A percentile compares a stretch with the other conserved stretches of the same genome.
These are phyloP conservation scores for Hozukius guyotensis DNA, from an alignment of 2,797 vertebrate species.

Conservation along the genomic window DNA sequence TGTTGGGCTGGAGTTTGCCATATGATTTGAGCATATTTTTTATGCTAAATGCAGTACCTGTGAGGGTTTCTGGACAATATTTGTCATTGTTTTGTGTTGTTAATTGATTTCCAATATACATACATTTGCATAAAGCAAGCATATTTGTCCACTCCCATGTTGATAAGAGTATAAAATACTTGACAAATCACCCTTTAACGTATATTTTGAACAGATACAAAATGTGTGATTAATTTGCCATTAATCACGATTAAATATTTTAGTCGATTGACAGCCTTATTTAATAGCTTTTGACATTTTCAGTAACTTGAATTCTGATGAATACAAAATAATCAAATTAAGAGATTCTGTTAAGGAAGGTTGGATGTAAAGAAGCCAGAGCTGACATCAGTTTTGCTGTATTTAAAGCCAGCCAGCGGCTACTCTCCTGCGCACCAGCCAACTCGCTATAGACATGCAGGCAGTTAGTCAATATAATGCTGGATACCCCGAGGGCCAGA, in stretches of 20 bases:
- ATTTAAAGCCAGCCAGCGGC: not conserved
- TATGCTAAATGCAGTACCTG: too few relatives aligned
- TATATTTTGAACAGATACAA: too few relatives aligned
- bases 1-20: not conserved
- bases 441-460: constrained; percentile 21
- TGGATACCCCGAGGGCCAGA: constrained; percentile 48
- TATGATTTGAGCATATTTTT: not conserved
- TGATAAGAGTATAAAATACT: too few relatives aligned
- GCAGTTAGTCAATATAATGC: constrained; percentile 56
- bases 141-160: too few relatives aligned
- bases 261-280: too few relatives aligned
- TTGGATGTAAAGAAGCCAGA: not conserved
- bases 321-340: not conserved
- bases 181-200: too few relatives aligned
- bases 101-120: too few relatives aligned
- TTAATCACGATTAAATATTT: too few relatives aligned
- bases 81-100: too few relatives aligned
- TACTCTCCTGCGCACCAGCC: constrained; percentile 17
- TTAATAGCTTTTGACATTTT: not conserved
- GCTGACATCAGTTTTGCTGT: constrained; percentile 7
- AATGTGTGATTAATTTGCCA: too few relatives aligned
- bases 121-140: too few relatives aligned
- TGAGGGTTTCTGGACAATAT: too few relatives aligned
- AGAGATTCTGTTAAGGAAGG: not conserved
- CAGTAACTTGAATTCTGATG: not conserved